Evolutionary conservation across 1,140 invertebrate genomes (phyloP).

Genomic region (Colletes gigas): DNA sequence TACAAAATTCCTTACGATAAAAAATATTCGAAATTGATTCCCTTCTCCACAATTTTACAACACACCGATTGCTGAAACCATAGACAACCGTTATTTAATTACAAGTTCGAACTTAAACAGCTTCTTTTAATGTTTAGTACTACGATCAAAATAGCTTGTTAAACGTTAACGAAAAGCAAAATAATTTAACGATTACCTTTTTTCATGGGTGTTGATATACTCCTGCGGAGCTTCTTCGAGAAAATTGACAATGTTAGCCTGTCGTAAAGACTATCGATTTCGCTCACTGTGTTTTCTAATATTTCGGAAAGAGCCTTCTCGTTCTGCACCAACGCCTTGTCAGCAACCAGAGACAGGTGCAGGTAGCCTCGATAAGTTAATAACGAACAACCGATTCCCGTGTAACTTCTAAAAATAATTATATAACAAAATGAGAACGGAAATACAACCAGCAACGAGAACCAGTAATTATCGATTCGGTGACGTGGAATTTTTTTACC

Average conservation of each 20-base stretch:
- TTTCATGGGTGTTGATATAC: slow-evolving; percentile 51
- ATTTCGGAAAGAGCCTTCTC: slow-evolving; percentile 57
- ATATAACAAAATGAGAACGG: not conserved
- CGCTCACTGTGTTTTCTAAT: slow-evolving; percentile 60
- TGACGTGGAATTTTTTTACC: slow-evolving; percentile 36
- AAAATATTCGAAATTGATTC: not conserved
- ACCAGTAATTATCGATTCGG: no score
- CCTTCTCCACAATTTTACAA: slow-evolving; percentile 30
- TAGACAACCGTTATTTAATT: not conserved
- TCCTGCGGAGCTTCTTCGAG: slow-evolving; percentile 37
- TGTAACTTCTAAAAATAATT: slow-evolving; percentile 51
- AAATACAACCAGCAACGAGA: not conserved
- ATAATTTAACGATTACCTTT: slow-evolving; percentile 34
- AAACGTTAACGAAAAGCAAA: no score
- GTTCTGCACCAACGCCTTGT: slow-evolving; percentile 65
- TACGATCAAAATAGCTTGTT: no score
- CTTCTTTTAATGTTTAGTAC: no score
- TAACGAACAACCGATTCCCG: slow-evolving; percentile 70
- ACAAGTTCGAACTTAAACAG: not conserved
- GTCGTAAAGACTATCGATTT: slow-evolving; percentile 65
- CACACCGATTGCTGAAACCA: slow-evolving; percentile 58
- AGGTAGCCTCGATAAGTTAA: slow-evolving; percentile 72
- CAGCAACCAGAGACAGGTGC: slow-evolving; percentile 70
- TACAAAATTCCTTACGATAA: slow-evolving; percentile 3
- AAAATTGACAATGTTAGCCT: slow-evolving; percentile 55